Conservation (phyloP, 2,888 invertebrate genomes). For the Eupeodes latifasciatus region DNA sequence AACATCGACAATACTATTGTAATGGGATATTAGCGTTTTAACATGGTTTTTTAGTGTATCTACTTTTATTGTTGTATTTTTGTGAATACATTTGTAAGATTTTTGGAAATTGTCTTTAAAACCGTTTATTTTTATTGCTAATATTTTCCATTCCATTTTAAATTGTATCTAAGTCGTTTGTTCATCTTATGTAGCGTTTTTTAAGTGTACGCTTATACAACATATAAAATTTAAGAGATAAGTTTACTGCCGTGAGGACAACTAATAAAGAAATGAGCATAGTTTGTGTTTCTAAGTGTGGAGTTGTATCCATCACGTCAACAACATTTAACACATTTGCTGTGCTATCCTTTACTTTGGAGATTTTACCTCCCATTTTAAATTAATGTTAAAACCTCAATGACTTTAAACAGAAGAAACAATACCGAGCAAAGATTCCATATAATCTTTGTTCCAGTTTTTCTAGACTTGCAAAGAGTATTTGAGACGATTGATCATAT, state of each 20-base stretch:
- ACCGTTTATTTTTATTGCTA: conserved; percentile 1
- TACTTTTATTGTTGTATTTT: conserved; percentile 2
- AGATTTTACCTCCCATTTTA: neutral
- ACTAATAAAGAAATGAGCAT: neutral
- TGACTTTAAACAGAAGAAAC: too few species aligned
- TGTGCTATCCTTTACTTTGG: conserved; percentile 11
- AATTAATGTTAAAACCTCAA: conserved; percentile 12
- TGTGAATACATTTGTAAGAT: conserved; percentile 9
- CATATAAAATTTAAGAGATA: neutral
- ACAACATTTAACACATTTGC: conserved; percentile 11
- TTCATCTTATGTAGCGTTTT: neutral
- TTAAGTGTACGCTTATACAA: conserved; percentile 4
- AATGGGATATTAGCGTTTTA: neutral
- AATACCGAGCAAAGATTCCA: too few species aligned
- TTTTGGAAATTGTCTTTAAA: conserved; percentile 8
- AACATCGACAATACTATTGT: neutral
- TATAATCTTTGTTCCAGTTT: too few species aligned
- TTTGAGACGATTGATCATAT: too few species aligned
- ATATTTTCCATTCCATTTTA: neutral
- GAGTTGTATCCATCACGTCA: neutral
- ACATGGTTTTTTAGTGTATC: conserved; percentile 5
- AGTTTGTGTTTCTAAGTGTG: neutral
- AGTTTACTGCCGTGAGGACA: neutral
- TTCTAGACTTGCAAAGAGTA: too few species aligned
- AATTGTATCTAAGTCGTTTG: neutral